Percentiles rank a stretch among this genome's conserved stretches.
Conservation (phyloP, 2,888 invertebrate genomes). For the Diaprepes abbreviatus region DNA sequence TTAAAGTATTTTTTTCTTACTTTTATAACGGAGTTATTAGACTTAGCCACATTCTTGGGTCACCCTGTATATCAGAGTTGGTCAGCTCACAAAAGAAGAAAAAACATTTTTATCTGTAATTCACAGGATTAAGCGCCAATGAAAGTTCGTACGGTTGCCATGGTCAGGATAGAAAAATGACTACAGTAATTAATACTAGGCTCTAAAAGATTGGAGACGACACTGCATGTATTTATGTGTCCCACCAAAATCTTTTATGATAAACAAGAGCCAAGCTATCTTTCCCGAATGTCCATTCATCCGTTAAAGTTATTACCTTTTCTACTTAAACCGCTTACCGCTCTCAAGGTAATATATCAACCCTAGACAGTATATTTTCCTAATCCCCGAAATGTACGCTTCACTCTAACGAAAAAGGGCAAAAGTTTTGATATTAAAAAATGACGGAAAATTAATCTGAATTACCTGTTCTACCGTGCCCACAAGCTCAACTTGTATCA, state of each 20-base stretch:
- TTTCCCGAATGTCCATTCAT: background rate
- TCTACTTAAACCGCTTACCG: conserved; percentile 33
- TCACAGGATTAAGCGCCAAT: too few species aligned
- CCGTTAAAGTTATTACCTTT: conserved; percentile 22
- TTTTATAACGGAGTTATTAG: too few species aligned
- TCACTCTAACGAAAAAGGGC: conserved; percentile 15
- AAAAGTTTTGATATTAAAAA: conserved; percentile 29
- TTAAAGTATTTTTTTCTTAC: too few species aligned
- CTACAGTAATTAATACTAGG: too few species aligned
- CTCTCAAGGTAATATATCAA: conserved; percentile 21
- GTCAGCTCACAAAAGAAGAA: too few species aligned
- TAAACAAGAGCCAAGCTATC: conserved; percentile 9
- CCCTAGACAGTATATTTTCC: conserved; percentile 36
- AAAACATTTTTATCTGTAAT: too few species aligned
- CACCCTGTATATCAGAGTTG: too few species aligned
- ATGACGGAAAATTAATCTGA: conserved; percentile 29
- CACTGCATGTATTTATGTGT: background rate
- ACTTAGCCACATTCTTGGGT: too few species aligned
- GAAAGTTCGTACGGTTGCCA: too few species aligned
- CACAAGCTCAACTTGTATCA: background rate
- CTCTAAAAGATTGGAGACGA: too few species aligned
- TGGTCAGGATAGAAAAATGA: too few species aligned
- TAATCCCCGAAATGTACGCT: conserved; percentile 28
- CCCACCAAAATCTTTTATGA: background rate
- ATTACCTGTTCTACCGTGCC: conserved; percentile 12